Conservation (phyloP, 37 sponge, comb jelly and placozoan species). For the Sycon ciliatum region DNA sequence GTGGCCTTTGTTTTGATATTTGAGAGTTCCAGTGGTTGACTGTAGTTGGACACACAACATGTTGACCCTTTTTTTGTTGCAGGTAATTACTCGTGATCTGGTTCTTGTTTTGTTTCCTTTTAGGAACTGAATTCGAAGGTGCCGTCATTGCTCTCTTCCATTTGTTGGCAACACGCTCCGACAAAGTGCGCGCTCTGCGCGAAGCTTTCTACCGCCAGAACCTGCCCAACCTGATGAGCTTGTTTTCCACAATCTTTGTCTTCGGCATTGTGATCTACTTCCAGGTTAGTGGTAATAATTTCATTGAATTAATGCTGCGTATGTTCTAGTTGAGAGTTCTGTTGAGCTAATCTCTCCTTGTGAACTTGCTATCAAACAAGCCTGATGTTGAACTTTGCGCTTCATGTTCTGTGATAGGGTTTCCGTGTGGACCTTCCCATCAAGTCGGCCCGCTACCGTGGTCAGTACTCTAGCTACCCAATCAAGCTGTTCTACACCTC, state of each 20-base stretch:
- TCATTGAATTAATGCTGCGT: too few species aligned
- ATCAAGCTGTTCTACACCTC: constrained; percentile 97
- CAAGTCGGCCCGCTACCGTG: constrained; percentile 84
- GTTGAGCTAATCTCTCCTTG: too few species aligned
- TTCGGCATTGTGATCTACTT: constrained; percentile 84
- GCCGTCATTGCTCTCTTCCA: constrained; percentile 91
- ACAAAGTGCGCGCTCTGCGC: constrained; percentile 70
- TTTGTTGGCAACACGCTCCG: constrained; percentile 73
- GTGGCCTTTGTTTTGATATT: too few species aligned
- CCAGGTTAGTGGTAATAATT: constrained; percentile 49
- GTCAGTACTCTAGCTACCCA: constrained; percentile 78
- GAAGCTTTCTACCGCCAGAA: constrained; percentile 88
- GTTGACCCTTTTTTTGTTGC: too few species aligned
- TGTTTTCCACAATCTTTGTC: constrained; percentile 74
- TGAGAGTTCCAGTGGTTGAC: too few species aligned
- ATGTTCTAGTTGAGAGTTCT: too few species aligned
- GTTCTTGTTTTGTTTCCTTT: not conserved
- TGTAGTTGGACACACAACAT: too few species aligned
- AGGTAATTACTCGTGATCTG: too few species aligned
- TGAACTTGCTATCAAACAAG: too few species aligned
- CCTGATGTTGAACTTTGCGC: not conserved
- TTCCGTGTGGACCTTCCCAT: constrained; percentile 92
- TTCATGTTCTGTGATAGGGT: constrained; percentile 28
- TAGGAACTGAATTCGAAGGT: constrained; percentile 91
- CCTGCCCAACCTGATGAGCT: constrained; percentile 83